Percentiles rank a stretch among this genome's conserved stretches.
phyloP scores from a whole-genome alignment of 2,888 invertebrate species.

The Machimus atricapillus region DNA sequence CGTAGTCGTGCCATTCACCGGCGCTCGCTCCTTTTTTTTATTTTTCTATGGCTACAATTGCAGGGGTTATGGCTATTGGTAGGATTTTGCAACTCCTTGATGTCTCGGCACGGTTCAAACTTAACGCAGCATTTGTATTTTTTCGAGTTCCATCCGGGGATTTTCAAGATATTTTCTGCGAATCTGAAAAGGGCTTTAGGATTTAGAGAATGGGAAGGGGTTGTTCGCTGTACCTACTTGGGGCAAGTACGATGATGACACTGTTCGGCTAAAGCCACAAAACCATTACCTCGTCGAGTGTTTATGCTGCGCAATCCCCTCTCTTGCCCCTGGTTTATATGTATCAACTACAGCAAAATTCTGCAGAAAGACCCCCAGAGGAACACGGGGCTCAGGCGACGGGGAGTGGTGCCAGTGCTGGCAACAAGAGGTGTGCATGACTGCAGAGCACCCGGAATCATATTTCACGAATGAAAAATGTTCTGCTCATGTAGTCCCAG shows the following conservation, averaged over 20 bases:
- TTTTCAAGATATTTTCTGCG: slow-evolving; percentile 1
- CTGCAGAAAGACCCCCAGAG: background rate
- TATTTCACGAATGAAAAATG: slow-evolving; percentile 28
- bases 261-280: background rate
- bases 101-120: background rate
- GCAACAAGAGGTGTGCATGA: slow-evolving; percentile 4
- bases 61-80: slow-evolving; percentile 1
- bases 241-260: background rate
- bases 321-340: background rate
- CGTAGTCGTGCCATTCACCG: slow-evolving; percentile 41
- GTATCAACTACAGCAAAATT: background rate
- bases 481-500: background rate
- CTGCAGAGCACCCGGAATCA: slow-evolving; percentile 5
- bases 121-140: slow-evolving; percentile 29
- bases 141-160: slow-evolving; percentile 1
- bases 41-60: background rate
- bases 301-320: background rate
- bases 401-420: background rate
- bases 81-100: background rate
- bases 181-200: background rate
- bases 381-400: background rate
- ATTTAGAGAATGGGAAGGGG: background rate
- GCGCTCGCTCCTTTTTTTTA: background rate
- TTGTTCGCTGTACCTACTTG: background rate
- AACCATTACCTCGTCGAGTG: slow-evolving; percentile 16